These are phyloP conservation scores for Melanostoma mellinum DNA, from an alignment of 2,888 invertebrate genomes.

Conservation along the genomic window DNA sequence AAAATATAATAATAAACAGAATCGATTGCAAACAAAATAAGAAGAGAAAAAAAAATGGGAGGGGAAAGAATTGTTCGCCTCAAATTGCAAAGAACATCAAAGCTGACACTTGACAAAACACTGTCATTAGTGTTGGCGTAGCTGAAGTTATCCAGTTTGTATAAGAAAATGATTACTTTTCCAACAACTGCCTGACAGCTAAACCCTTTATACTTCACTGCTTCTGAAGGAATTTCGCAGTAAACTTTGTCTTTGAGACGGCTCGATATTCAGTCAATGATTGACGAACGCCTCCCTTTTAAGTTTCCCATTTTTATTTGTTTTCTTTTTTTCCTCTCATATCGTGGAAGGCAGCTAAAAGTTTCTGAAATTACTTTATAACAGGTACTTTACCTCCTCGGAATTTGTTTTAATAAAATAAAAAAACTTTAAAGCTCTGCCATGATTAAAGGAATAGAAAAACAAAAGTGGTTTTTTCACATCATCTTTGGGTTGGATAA, in stretches of 20 bases:
- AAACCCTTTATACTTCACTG: conserved; percentile 16
- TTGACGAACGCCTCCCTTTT: conserved; percentile 26
- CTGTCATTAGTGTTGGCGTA: conserved; percentile 39
- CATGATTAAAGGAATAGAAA: too few relatives aligned
- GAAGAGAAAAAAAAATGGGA: not conserved
- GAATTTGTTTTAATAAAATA: too few relatives aligned
- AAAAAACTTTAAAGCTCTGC: too few relatives aligned
- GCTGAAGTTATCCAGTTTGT: not conserved
- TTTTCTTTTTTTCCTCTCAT: not conserved
- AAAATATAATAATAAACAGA: conserved; percentile 27
- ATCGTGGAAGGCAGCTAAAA: too few relatives aligned
- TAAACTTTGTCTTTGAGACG: not conserved
- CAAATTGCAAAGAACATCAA: conserved; percentile 19
- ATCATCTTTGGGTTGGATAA: too few relatives aligned
- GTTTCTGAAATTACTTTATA: too few relatives aligned
- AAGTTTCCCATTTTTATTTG: not conserved
- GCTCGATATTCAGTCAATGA: conserved; percentile 23
- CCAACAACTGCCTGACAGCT: conserved; percentile 18
- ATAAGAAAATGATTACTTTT: conserved; percentile 30
- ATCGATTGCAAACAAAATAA: not conserved
- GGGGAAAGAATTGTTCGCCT: not conserved
- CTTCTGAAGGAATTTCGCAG: not conserved
- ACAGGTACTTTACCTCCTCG: too few relatives aligned
- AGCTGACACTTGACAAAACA: conserved; percentile 33
- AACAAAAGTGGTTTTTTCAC: too few relatives aligned